Conservation (phyloP, 2,113 vertebrate genomes). For the Sturnira hondurensis region DNA sequence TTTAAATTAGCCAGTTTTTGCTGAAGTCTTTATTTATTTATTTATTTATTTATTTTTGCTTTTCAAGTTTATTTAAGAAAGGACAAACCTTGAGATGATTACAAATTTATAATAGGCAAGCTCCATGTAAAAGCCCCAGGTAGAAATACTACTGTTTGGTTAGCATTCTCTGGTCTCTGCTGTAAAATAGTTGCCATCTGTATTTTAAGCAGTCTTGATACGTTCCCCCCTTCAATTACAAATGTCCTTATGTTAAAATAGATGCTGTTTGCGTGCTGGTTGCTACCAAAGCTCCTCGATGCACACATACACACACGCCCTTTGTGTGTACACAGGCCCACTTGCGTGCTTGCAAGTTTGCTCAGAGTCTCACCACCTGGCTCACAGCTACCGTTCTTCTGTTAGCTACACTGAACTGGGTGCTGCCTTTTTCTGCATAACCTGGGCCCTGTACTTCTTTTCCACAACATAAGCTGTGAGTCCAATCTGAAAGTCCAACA, state of each 20-base stretch:
- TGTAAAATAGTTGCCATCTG: background rate
- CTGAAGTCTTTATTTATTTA: background rate
- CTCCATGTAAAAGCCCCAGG: background rate
- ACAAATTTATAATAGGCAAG: background rate
- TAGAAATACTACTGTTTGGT: background rate
- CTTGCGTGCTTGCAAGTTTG: background rate
- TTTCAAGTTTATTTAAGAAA: constrained; percentile 11
- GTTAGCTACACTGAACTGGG: background rate
- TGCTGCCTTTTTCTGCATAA: background rate
- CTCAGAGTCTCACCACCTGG: background rate
- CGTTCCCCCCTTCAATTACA: background rate
- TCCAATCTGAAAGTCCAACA: background rate
- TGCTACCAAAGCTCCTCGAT: background rate
- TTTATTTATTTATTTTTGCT: background rate
- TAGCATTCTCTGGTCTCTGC: background rate
- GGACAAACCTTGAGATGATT: background rate
- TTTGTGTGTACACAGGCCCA: background rate
- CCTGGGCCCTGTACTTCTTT: background rate
- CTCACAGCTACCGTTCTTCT: background rate
- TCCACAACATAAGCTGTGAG: background rate
- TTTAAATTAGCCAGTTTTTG: background rate
- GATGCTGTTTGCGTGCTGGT: background rate
- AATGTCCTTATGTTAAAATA: background rate
- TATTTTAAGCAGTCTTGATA: background rate
- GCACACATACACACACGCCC: too few species aligned